Evolutionary conservation across 2,113 vertebrate genomes (phyloP), one percentile per base, ranked within the genome.

Genomic region (Tetrao urogallus): DNA sequence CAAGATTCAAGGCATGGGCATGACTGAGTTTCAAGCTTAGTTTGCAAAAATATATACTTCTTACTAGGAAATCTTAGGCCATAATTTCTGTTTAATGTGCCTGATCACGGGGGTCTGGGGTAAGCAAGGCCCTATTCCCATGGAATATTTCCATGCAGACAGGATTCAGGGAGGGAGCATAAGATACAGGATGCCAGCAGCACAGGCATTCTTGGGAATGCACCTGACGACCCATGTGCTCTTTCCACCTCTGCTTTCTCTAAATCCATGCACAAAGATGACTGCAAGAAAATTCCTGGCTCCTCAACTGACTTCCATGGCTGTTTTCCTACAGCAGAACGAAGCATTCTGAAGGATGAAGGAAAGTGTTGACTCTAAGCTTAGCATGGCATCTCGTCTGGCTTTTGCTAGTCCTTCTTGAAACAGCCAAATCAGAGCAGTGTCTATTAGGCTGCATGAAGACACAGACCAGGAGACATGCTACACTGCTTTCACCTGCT

Each of bases 1-100:
- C 94, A 96, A 95, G 72, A 94, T 45, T 86, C 70, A 93, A 94
- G 82, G 90, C 54, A 81, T 88, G 76, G 66, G 25, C 57, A 90
- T 86, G 72, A 93, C 38, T 30, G 20, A 80, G 36, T 83, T 92
- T 93, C 65, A 88, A 82, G 72, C 65, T 63, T 56, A 75, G 24
- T 48, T 61, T 47, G 91, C 54, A 72, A 69, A 91, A 95, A 52
- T 6, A 6, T 56, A 6, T 47, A 77, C 42, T 52, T 76, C 47
- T 93, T 81, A 12, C 40, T 67, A 45, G 75, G 72, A 93, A 91
- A 75, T 18, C 13, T 81, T 65, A 71, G 42, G 65, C 14, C 8
- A 5, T 54, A 67, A 48, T 73, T 80, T 82, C 50, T 60, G 67
- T 38, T 61, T 61, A 32, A 80, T 1, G 6, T 14, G 52, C 76